Evolutionary conservation across 2,113 vertebrate genomes (phyloP).

Genomic region (Aegotheles bennettii): DNA sequence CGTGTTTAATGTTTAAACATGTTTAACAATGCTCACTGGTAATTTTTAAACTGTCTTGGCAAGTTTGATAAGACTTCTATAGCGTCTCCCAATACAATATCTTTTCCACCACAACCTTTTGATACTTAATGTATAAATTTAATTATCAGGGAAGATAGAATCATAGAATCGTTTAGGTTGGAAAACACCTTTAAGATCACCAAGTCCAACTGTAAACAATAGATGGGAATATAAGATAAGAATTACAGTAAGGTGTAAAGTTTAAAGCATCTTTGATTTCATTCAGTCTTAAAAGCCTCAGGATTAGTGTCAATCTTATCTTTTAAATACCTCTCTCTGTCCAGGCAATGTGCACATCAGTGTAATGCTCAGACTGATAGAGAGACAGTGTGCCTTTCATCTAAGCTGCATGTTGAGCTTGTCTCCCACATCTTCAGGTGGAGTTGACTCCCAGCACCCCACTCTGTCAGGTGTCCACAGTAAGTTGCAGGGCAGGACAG

Average conservation of each 20-base stretch:
- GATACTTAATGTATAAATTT: background rate
- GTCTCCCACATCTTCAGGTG: background rate
- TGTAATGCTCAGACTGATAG: background rate
- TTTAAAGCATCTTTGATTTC: background rate
- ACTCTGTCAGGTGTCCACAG: no score
- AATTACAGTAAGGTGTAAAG: background rate
- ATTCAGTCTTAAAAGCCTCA: background rate
- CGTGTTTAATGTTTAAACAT: no score
- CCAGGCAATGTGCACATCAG: background rate
- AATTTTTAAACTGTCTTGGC: background rate
- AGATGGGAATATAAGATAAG: background rate
- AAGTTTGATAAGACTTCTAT: background rate
- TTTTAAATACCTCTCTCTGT: background rate
- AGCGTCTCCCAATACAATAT: background rate
- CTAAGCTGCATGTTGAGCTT: background rate
- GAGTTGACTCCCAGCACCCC: background rate
- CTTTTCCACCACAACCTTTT: background rate
- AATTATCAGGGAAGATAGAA: background rate
- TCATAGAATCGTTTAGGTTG: background rate
- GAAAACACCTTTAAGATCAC: background rate
- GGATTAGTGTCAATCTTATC: background rate
- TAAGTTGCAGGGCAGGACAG: background rate
- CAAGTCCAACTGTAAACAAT: fast-evolving
- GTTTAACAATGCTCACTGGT: background rate
- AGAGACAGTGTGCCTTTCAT: background rate